Base-by-base conservation (phyloP, 2,888 invertebrate genomes). In the Latheticus oryzae region DNA sequence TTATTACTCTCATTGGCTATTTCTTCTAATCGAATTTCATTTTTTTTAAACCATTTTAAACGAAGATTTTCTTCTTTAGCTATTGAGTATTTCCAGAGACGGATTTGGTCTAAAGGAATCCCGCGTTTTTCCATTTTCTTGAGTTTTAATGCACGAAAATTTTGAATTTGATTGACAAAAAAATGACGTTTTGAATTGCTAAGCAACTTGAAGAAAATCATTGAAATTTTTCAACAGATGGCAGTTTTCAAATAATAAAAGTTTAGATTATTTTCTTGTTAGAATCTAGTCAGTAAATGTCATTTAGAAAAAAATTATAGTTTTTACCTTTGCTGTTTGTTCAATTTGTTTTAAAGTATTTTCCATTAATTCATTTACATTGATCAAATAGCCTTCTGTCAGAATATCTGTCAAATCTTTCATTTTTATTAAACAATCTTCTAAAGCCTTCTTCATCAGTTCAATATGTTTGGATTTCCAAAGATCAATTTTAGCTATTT, bases 11-110 rank as follows among this genome's bases (percentile, higher is more conserved):
- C 67, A 38, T 73, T 70, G 1, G 72, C 69, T 9, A 72, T 69
- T 35, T 70, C 73, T 9, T 73, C 65, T 30, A 78, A 56, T 5
- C 74, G 61, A 0, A 67, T 62, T 63, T 77, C 73, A 62, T 79
- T 78, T 48, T 64, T 71, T 28, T 67, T 63, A 60, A 78, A 79
- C 79, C 79, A 79, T 60, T 73, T 73, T 16, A 78, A 55, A 16
- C 77, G 69, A 15, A 78, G 61, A 5, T 60, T 59, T 33, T 74
- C 68, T 61, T 79, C 78, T 57, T 75, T 77, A 51, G 73, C 70
- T 5, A 75, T 72, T 4, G 67, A 60, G 11, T 67, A 59, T 0
- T 58, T 56, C 71, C 69, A 72, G 3, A 64, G 60, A 7, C 64
- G 62, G 40, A 67, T 53, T 28, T 58, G 50, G 11, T 17, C 26